A percentile compares a stretch with the other conserved stretches of the same genome.
These are phyloP conservation scores for Sinopyrophorus schimmeli DNA, from an alignment of 2,888 invertebrate genomes.

Conservation along the genomic window DNA sequence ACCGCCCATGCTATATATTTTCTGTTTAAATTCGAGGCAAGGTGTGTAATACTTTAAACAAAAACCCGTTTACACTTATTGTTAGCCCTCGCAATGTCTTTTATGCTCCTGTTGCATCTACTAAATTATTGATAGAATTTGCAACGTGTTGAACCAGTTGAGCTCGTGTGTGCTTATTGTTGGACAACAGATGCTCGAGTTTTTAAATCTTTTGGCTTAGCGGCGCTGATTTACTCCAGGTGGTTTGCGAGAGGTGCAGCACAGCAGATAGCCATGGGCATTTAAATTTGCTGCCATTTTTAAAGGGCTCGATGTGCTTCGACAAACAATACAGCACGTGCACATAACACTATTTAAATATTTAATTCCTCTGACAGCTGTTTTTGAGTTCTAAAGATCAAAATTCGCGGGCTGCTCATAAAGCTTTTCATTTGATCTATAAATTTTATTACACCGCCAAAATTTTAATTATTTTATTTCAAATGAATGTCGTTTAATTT, in stretches of 20 bases:
- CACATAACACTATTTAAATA: conserved; percentile 23
- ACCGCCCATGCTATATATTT: conserved; percentile 20
- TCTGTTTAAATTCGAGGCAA: conserved; percentile 25
- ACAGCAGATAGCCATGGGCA: conserved; percentile 24
- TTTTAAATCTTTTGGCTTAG: conserved; percentile 31
- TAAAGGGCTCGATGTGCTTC: conserved; percentile 41
- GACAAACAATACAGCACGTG: conserved; percentile 30
- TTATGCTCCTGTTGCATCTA: conserved; percentile 33
- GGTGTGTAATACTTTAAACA: conserved; percentile 29
- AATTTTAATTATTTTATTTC: too few species aligned
- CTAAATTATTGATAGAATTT: conserved; percentile 31
- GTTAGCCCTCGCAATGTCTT: conserved; percentile 23
- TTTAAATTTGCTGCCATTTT: conserved; percentile 42
- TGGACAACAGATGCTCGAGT: conserved; percentile 32
- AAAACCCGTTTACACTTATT: conserved; percentile 17
- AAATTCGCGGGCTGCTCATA: too few species aligned
- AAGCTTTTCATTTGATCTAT: too few species aligned
- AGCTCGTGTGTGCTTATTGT: conserved; percentile 34
- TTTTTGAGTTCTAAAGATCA: conserved; percentile 1
- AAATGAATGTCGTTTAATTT: too few species aligned
- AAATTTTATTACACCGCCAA: too few species aligned
- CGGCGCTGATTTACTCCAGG: conserved; percentile 41
- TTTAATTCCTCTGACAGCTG: conserved; percentile 27
- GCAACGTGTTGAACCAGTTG: conserved; percentile 41
- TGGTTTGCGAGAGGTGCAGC: conserved; percentile 36